Evolutionary conservation across 2,113 vertebrate species (phyloP), one percentile per base, ranked within the genome.

Genomic region (Mola mola): DNA sequence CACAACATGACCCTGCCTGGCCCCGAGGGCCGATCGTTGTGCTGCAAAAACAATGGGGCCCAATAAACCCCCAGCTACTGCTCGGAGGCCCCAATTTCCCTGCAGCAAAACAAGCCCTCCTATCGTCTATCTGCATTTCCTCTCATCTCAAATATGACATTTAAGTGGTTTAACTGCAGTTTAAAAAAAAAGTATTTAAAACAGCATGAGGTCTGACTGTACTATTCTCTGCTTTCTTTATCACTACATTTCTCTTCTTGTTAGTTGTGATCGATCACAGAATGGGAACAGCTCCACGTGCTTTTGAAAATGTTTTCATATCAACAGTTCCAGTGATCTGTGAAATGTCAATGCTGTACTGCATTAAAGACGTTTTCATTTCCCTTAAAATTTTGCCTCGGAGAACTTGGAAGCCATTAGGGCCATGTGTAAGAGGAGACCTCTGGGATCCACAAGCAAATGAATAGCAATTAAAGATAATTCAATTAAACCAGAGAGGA

Each of bases 391-490:
- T 77, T 71, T 46, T 41, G 41, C 63, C 49, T 79, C 24, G 19
- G 53, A 79, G 66, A 66, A 75, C 60, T 72, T 88, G 82, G 82
- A 85, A 76, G 53, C 79, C 66, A 76, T 88, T 87, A 86, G 33
- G 17, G n/a, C 37, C 61, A 46, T 56, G 75, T 50, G 78, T 81
- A 71, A 79, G 41, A 78, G 20, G 61, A 83, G 78, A 80, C 68
- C 55, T 79, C 59, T 68, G 36, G 52, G 47, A 50, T 81, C 59
- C 28, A 44, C 7, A 7, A 36, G 29, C 37, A 77, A 74, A 81
- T 59, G 61, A 78, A 76, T 22, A 36, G 46, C 61, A 80, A 76
- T 80, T 82, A 78, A 78, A 76, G 65, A 16, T 81, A 74, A 85
- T 78, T 87, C 16, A 65, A 85, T 83, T 78, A 82, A 83, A 85